Conservation (phyloP, 1,140 invertebrate species). For the Eueides isabella region DNA sequence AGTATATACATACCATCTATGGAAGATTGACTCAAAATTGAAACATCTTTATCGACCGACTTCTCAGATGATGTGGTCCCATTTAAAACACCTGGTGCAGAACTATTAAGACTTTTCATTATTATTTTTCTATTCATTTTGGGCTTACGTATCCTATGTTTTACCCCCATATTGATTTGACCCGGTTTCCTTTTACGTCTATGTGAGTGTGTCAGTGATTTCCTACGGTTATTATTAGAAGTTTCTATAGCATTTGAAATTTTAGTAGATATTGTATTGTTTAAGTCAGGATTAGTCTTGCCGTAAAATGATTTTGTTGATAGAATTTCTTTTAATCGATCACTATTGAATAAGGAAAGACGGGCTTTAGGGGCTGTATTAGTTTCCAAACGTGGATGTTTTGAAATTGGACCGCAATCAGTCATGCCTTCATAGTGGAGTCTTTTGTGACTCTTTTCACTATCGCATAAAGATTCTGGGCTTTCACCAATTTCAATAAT, state of each 20-base stretch:
- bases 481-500: slow-evolving; percentile 67
- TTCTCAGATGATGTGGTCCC: slow-evolving; percentile 49
- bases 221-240: slow-evolving; percentile 46
- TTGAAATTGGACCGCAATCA: slow-evolving; percentile 59
- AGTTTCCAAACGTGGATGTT: slow-evolving; percentile 64
- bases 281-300: slow-evolving; percentile 73
- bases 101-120: slow-evolving; percentile 21
- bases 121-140: slow-evolving; percentile 69
- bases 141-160: slow-evolving; percentile 82
- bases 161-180: slow-evolving; percentile 83
- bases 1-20: slow-evolving; percentile 26
- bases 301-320: slow-evolving; percentile 83
- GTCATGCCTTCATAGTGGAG: slow-evolving; percentile 62
- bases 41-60: slow-evolving; percentile 48
- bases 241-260: slow-evolving; percentile 66
- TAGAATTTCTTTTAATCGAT: slow-evolving; percentile 72
- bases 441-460: slow-evolving; percentile 69
- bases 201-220: slow-evolving; percentile 52
- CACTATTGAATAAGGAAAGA: slow-evolving; percentile 72
- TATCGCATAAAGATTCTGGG: slow-evolving; percentile 62
- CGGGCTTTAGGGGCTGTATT: slow-evolving; percentile 68
- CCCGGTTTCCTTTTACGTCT: slow-evolving; percentile 71
- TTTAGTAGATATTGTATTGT: slow-evolving; percentile 62
- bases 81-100: slow-evolving; percentile 44
- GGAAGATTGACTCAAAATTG: slow-evolving; percentile 53